phyloP scores from a whole-genome alignment of 2,888 invertebrate genomes.

The Drosophila crucigera region DNA sequence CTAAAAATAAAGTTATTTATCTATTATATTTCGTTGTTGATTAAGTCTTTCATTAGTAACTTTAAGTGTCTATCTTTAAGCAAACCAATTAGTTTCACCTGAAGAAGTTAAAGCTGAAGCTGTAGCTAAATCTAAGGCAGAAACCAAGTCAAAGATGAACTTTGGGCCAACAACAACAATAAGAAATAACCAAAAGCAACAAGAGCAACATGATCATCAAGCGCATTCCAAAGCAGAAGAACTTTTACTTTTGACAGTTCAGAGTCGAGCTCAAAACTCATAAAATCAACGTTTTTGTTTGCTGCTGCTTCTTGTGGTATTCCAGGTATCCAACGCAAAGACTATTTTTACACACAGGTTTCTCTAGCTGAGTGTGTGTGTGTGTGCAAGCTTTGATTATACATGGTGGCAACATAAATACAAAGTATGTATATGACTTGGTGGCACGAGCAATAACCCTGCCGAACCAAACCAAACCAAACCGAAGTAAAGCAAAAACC shows the following conservation, averaged over 20 bases:
- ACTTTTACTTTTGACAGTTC: constrained; percentile 75
- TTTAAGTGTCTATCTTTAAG: constrained; percentile 14
- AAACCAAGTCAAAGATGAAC: constrained; percentile 10
- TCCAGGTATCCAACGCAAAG: constrained; percentile 43
- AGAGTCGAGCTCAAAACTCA: constrained; percentile 40
- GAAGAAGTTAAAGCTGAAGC: constrained; percentile 24
- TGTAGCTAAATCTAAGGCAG: background rate
- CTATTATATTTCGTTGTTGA: constrained; percentile 2
- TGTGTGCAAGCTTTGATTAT: constrained; percentile 60
- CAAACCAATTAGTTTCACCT: constrained; percentile 59
- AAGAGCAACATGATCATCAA: constrained; percentile 22
- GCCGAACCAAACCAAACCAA: constrained; percentile 12
- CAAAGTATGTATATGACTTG: constrained; percentile 65
- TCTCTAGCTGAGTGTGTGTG: constrained; percentile 32
- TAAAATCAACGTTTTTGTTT: constrained; percentile 39
- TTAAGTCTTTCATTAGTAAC: constrained; percentile 13
- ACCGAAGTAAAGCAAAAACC: constrained; percentile 17
- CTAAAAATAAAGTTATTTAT: background rate
- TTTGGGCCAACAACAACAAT: constrained; percentile 24
- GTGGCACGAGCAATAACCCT: constrained; percentile 78
- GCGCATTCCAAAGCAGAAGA: constrained; percentile 71
- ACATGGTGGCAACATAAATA: constrained; percentile 66
- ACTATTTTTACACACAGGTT: constrained; percentile 73
- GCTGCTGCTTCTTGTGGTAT: constrained; percentile 34
- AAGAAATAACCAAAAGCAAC: constrained; percentile 17